A percentile compares a stretch with the other conserved stretches of the same genome.
Conservation (phyloP, 2,113 vertebrate species). For the Megaceryle torquata region DNA sequence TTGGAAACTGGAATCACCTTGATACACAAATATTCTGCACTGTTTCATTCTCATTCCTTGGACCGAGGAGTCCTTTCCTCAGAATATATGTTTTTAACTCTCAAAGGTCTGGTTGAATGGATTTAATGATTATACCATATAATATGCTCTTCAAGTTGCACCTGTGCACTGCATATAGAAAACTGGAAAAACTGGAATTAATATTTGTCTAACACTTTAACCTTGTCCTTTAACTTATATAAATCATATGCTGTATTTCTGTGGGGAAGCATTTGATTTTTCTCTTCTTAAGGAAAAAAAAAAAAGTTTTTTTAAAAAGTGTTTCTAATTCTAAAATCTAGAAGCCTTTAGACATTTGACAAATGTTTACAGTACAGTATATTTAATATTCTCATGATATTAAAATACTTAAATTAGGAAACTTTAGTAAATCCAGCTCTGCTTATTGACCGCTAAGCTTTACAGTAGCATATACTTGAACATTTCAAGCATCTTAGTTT, state of each 20-base stretch:
- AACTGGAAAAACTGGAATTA: conserved; percentile 79
- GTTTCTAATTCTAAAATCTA: conserved; percentile 34
- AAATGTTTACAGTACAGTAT: neutral
- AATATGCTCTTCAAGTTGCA: conserved; percentile 80
- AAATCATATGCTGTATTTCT: conserved; percentile 65
- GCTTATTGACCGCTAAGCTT: neutral
- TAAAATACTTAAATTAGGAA: neutral
- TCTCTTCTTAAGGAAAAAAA: neutral
- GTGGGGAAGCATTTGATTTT: conserved; percentile 50
- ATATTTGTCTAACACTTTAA: conserved; percentile 84
- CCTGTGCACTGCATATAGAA: conserved; percentile 85
- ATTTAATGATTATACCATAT: conserved; percentile 85
- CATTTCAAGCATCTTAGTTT: neutral
- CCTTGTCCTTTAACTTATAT: conserved; percentile 78
- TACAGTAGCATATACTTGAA: neutral
- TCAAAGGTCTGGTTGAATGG: conserved; percentile 84
- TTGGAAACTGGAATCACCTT: conserved; percentile 87
- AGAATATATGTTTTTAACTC: conserved; percentile 88
- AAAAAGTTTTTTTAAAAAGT: neutral
- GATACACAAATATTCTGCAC: conserved; percentile 85
- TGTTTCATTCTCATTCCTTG: conserved; percentile 82
- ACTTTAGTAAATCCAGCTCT: neutral
- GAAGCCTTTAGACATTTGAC: neutral
- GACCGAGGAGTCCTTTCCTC: conserved; percentile 81
- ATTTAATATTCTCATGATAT: neutral